Evolutionary conservation across 2,113 vertebrate genomes (phyloP).

Genomic region (Leucoraja erinaceus): DNA sequence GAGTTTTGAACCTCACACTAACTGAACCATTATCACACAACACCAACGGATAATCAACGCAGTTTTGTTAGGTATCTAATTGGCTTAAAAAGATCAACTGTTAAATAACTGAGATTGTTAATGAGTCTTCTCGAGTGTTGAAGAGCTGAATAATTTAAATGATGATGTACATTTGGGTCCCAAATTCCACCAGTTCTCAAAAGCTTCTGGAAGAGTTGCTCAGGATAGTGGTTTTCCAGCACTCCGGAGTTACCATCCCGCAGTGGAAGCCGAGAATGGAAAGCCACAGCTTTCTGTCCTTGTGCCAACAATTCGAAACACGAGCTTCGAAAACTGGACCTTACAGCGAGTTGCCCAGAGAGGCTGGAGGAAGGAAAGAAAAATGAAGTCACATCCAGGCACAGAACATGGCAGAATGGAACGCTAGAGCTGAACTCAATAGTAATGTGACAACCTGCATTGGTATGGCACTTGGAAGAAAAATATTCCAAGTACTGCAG

Average conservation of each 20-base stretch:
- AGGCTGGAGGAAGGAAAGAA: background rate
- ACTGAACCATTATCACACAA: background rate
- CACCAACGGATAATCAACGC: background rate
- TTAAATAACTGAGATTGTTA: background rate
- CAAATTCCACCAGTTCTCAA: background rate
- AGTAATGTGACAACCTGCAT: too few species aligned
- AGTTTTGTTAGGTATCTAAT: background rate
- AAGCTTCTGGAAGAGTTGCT: background rate
- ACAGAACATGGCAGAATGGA: background rate
- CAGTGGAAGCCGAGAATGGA: background rate
- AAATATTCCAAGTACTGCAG: too few species aligned
- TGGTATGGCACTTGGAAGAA: too few species aligned
- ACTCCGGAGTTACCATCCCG: background rate
- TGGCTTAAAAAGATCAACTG: background rate
- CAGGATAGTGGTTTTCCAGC: background rate
- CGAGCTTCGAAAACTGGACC: background rate
- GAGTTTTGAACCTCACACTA: background rate
- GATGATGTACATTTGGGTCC: background rate
- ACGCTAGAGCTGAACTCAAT: background rate
- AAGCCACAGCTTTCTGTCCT: background rate
- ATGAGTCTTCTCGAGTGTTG: background rate
- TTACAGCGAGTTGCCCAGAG: constrained; percentile 9
- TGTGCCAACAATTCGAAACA: background rate
- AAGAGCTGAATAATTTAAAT: background rate
- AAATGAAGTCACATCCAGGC: background rate